Percentiles rank a stretch among this genome's conserved stretches.
Evolutionary conservation across 2,797 vertebrate genomes (phyloP).

Genomic region (Sebastiscus tertius): DNA sequence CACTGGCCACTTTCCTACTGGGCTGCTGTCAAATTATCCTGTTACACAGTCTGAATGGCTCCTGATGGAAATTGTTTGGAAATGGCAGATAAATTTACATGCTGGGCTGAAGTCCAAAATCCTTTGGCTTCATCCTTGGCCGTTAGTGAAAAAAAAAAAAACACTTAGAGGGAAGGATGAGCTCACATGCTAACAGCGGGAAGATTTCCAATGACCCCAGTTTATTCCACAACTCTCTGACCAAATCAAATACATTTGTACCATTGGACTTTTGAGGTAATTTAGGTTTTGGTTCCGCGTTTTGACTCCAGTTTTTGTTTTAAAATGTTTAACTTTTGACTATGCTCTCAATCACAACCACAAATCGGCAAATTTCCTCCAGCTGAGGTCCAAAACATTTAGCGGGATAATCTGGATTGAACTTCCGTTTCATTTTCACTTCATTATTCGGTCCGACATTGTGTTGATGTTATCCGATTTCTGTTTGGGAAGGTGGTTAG

Average conservation of each 20-base stretch:
- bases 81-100: constrained; percentile 78
- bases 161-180: constrained; percentile 48
- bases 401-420: constrained; percentile 2
- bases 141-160: constrained; percentile 58
- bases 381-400: constrained; percentile 34
- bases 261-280: constrained; percentile 4
- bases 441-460: constrained; percentile 10
- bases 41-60: constrained; percentile 75
- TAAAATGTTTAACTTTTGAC: constrained; percentile 7
- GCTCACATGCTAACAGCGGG: constrained; percentile 52
- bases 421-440: constrained; percentile 13
- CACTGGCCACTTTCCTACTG: constrained; percentile 68
- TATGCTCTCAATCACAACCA: neutral
- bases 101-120: constrained; percentile 76
- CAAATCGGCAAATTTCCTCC: constrained; percentile 23
- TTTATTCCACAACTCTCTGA: constrained; percentile 45
- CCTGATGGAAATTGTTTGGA: constrained; percentile 81
- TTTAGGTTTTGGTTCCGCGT: constrained; percentile 20
- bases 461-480: constrained; percentile 4
- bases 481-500: neutral
- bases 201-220: constrained; percentile 51
- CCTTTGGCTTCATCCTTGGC: constrained; percentile 65
- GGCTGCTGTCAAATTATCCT: constrained; percentile 75
- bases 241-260: constrained; percentile 36
- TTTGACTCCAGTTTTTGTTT: constrained; percentile 14